A percentile compares a stretch with the other conserved stretches of the same genome.
These are phyloP conservation scores for Indicator indicator DNA, from an alignment of 2,113 vertebrate species.

Conservation along the genomic window DNA sequence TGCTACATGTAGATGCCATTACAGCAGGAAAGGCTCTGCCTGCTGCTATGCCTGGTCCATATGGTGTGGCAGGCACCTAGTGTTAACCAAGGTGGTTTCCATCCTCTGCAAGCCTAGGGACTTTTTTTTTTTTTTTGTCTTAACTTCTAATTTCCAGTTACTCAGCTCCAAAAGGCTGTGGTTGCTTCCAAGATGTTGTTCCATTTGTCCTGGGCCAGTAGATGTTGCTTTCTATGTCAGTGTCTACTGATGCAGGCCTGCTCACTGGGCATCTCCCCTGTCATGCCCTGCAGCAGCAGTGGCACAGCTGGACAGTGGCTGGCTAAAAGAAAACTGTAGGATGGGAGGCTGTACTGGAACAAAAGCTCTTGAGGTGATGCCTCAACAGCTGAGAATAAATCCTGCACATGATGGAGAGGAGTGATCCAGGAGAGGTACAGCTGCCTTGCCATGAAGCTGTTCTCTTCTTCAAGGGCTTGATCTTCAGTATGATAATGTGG, in stretches of 20 bases:
- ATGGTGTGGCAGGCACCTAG: fast-evolving
- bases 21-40: not conserved
- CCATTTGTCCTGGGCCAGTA: not conserved
- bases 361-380: not conserved
- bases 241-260: not conserved
- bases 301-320: not conserved
- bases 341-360: not conserved
- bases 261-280: not conserved
- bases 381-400: not conserved
- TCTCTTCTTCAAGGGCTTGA: not conserved
- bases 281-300: fast-evolving
- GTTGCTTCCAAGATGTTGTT: not conserved
- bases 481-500: not conserved
- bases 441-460: not conserved
- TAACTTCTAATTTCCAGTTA: not conserved
- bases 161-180: not conserved
- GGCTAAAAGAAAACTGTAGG: not conserved
- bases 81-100: not conserved
- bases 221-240: not conserved
- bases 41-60: not conserved
- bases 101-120: not conserved
- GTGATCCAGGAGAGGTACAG: not conserved
- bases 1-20: fast-evolving
- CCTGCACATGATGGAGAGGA: fast-evolving
- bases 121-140: not conserved